phyloP scores from a whole-genome alignment of 2,797 vertebrate species.

The Nannoperca australis region DNA sequence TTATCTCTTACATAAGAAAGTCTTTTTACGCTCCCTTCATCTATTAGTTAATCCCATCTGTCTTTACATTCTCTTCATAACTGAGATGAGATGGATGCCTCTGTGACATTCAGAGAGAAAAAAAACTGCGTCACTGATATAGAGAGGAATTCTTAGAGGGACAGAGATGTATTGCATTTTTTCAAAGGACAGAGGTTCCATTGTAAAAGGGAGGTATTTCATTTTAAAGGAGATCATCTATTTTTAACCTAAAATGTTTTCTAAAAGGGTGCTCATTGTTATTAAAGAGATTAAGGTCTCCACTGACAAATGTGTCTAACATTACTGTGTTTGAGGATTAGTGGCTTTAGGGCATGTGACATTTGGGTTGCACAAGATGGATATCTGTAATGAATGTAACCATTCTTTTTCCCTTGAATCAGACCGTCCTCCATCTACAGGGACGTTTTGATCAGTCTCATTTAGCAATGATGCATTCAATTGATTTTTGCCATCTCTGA shows the following conservation, averaged over 20 bases:
- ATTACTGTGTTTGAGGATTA: conserved; percentile 43
- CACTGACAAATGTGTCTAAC: conserved; percentile 35
- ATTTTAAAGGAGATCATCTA: conserved; percentile 54
- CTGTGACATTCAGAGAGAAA: conserved; percentile 45
- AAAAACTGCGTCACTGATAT: conserved; percentile 39
- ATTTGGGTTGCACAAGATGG: conserved; percentile 32
- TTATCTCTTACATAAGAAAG: conserved; percentile 32
- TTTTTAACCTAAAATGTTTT: conserved; percentile 66
- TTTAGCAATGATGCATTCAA: conserved; percentile 9
- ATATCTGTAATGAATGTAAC: conserved; percentile 13
- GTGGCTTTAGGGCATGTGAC: conserved; percentile 44
- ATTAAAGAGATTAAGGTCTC: conserved; percentile 52
- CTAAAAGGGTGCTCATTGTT: conserved; percentile 56
- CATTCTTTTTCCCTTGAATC: neutral
- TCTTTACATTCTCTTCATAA: conserved; percentile 66
- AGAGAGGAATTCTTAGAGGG: conserved; percentile 39
- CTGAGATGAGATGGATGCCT: conserved; percentile 63
- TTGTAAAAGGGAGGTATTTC: conserved; percentile 56
- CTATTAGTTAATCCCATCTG: conserved; percentile 27
- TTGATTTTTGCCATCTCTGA: conserved; percentile 1
- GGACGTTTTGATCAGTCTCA: neutral
- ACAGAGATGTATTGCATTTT: conserved; percentile 48
- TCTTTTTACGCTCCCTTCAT: conserved; percentile 26
- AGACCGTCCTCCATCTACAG: neutral
- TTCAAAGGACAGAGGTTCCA: conserved; percentile 53